Evolutionary conservation across 1,140 invertebrate genomes (phyloP).

Genomic region (Oreohelix idahoensis): DNA sequence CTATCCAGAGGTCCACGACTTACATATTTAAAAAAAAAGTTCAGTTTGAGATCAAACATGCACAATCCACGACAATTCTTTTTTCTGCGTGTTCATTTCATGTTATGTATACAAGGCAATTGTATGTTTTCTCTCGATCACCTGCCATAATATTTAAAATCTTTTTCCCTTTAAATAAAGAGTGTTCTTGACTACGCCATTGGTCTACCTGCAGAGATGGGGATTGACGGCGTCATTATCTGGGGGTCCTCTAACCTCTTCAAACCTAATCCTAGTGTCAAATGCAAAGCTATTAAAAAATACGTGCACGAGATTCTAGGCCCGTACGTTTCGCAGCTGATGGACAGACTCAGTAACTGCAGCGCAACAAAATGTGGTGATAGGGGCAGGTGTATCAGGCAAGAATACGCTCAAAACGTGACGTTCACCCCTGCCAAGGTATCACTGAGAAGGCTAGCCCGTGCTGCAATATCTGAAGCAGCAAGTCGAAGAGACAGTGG

Average conservation of each 20-base stretch:
- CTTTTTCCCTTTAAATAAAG: no score
- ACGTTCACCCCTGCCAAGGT: not conserved
- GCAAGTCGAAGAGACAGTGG: no score
- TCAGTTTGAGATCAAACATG: no score
- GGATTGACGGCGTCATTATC: not conserved
- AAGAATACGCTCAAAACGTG: not conserved
- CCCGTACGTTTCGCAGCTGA: not conserved
- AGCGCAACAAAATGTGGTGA: not conserved
- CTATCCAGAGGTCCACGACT: no score
- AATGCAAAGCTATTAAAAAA: not conserved
- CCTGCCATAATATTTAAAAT: no score
- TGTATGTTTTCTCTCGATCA: no score
- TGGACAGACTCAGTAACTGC: not conserved
- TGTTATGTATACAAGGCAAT: no score
- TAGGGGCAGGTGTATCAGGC: not conserved
- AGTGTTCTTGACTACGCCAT: not conserved
- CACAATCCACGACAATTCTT: no score
- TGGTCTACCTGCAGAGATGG: slow-evolving; percentile 7
- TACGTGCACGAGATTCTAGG: not conserved
- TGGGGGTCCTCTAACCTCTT: not conserved
- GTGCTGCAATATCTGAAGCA: no score
- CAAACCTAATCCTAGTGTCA: not conserved
- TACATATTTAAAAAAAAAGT: no score
- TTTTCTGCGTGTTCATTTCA: no score
- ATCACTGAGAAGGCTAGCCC: not conserved